Evolutionary conservation across 2,888 invertebrate genomes (phyloP).

Genomic region (Plebejus argus): DNA sequence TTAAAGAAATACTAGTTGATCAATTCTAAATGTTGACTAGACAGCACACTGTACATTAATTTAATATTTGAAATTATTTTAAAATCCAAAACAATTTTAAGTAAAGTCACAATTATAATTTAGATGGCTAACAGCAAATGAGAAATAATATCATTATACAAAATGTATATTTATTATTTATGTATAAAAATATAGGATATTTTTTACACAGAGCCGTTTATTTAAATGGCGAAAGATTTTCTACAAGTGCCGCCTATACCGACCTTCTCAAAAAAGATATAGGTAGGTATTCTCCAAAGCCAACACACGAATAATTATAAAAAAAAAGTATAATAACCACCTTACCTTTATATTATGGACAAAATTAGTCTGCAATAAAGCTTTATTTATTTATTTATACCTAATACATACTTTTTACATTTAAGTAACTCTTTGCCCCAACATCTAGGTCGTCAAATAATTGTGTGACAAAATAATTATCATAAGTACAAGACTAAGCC

Average conservation of each 20-base stretch:
- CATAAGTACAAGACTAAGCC: not conserved
- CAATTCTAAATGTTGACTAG: conserved; percentile 9
- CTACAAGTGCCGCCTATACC: not conserved
- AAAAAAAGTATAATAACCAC: not conserved
- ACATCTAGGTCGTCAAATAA: not conserved
- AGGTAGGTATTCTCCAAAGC: not conserved
- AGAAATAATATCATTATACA: not conserved
- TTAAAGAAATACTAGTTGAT: conserved; percentile 1
- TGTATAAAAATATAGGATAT: not conserved
- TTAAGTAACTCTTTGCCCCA: not conserved
- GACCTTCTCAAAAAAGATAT: not conserved
- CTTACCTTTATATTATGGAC: no score
- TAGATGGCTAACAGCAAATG: not conserved
- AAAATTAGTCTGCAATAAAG: no score
- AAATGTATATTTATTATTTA: not conserved
- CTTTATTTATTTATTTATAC: no score
- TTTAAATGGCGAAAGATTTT: not conserved
- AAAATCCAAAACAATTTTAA: not conserved
- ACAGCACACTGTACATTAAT: conserved; percentile 9
- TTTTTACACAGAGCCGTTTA: not conserved
- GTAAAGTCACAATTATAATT: not conserved
- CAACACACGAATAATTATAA: not conserved
- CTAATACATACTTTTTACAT: not conserved
- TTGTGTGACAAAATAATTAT: no score
- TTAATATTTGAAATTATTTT: not conserved